A percentile compares a stretch with the other conserved stretches of the same genome.
These are phyloP conservation scores for Drosophila borealis DNA, from an alignment of 2,888 invertebrate genomes.

Conservation along the genomic window DNA sequence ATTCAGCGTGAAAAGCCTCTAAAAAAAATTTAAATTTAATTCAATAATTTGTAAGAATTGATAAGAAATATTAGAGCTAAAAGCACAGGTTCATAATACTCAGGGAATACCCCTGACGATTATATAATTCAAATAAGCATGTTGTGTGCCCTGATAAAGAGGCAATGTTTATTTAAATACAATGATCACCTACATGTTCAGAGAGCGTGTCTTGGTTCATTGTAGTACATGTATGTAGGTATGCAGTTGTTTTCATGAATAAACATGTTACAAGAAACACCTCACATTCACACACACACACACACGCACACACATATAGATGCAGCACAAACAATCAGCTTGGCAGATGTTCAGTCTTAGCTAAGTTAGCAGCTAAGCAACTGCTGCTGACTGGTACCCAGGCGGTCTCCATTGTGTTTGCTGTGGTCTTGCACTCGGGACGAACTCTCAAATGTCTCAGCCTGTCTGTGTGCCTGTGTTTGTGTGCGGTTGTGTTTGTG, in stretches of 20 bases:
- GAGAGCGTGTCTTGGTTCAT: background rate
- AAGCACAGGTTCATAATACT: background rate
- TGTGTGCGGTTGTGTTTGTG: conserved; percentile 8
- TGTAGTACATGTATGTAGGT: conserved; percentile 3
- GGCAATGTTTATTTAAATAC: conserved; percentile 9
- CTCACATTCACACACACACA: conserved; percentile 22
- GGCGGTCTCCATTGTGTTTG: conserved; percentile 70
- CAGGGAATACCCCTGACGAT: conserved; percentile 3
- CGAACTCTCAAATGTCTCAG: conserved; percentile 49
- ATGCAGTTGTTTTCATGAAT: conserved; percentile 46
- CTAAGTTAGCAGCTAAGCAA: conserved; percentile 64
- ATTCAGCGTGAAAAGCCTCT: no score
- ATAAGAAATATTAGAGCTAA: no score
- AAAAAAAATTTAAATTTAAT: no score
- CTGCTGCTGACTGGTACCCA: conserved; percentile 67
- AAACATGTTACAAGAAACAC: conserved; percentile 45
- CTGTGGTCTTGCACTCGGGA: conserved; percentile 23
- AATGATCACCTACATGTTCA: conserved; percentile 24
- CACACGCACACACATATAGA: conserved; percentile 12
- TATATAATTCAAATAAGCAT: conserved; percentile 13
- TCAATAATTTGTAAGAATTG: background rate
- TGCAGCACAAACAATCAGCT: conserved; percentile 44
- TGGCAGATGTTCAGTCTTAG: conserved; percentile 54
- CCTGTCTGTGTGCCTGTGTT: conserved; percentile 14
- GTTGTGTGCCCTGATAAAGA: background rate